These are phyloP conservation scores for Bambusicola thoracicus DNA, from an alignment of 2,113 vertebrate genomes.

Conservation along the genomic window DNA sequence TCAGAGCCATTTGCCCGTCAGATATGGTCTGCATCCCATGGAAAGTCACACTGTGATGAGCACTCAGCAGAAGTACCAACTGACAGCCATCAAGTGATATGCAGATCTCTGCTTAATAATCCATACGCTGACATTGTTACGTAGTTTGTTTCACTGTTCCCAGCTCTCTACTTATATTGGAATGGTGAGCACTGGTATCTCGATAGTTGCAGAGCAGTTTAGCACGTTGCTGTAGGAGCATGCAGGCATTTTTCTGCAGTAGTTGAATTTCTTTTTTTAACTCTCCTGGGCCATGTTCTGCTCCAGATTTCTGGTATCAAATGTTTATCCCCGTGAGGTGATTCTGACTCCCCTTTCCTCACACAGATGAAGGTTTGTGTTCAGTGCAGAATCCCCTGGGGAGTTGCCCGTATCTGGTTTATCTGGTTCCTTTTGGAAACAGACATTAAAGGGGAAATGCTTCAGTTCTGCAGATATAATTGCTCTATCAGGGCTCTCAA, in stretches of 20 bases:
- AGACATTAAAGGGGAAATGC: neutral
- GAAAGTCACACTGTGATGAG: neutral
- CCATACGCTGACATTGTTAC: neutral
- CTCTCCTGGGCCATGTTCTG: neutral
- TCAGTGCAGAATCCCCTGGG: neutral
- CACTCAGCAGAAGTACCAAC: neutral
- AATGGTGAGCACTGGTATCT: neutral
- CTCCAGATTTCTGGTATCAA: neutral
- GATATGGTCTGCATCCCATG: neutral
- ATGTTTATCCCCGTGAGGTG: neutral
- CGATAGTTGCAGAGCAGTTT: neutral
- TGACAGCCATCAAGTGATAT: neutral
- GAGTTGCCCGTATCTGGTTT: neutral
- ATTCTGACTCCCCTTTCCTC: neutral
- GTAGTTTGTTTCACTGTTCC: neutral
- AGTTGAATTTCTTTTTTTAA: neutral
- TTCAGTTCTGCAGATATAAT: neutral
- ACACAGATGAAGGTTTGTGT: neutral
- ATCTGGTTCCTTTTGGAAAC: neutral
- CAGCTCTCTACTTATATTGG: neutral
- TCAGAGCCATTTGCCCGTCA: neutral
- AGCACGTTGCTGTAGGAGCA: neutral
- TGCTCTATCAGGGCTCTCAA: neutral
- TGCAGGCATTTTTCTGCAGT: neutral
- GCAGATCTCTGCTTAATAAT: constrained; percentile 13